Percentiles rank a stretch among this genome's conserved stretches.
phyloP scores from a whole-genome alignment of 2,888 invertebrate genomes.

The Mesorhabditis belari region DNA sequence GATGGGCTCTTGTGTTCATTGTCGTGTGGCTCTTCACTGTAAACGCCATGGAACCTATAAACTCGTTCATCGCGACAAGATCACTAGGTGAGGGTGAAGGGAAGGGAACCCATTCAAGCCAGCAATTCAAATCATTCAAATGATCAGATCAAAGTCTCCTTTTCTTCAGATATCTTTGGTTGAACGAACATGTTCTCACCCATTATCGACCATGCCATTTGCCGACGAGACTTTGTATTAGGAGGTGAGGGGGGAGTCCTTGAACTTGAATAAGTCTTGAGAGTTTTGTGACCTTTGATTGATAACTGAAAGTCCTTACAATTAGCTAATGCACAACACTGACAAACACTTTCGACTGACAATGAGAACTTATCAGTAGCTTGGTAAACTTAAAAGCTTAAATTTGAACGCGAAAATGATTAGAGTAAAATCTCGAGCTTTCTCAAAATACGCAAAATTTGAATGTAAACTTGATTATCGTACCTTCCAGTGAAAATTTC shows the following conservation, averaged over 20 bases:
- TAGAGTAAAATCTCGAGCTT: too few species aligned
- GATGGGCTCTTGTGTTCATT: neutral
- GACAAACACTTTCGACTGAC: too few species aligned
- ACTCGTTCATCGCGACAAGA: neutral
- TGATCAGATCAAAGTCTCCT: neutral
- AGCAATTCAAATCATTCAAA: too few species aligned
- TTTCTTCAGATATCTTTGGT: constrained; percentile 27
- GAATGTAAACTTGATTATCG: neutral
- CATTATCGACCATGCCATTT: constrained; percentile 58
- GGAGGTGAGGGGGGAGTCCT: constrained; percentile 64
- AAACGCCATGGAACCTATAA: neutral
- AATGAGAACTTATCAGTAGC: too few species aligned
- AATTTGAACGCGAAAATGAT: too few species aligned
- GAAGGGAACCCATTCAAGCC: too few species aligned
- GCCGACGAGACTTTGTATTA: constrained; percentile 74
- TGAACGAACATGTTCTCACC: constrained; percentile 46
- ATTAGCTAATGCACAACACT: too few species aligned
- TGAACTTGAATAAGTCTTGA: neutral
- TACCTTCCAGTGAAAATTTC: neutral
- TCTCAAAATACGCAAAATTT: neutral
- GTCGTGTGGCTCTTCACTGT: neutral
- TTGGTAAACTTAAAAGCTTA: too few species aligned
- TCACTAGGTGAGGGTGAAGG: too few species aligned
- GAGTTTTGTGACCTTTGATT: neutral
- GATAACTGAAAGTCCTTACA: too few species aligned